Percentiles rank a stretch among this genome's conserved stretches.
phyloP scores from a whole-genome alignment of 2,888 invertebrate genomes.

The Lithosia quadra region DNA sequence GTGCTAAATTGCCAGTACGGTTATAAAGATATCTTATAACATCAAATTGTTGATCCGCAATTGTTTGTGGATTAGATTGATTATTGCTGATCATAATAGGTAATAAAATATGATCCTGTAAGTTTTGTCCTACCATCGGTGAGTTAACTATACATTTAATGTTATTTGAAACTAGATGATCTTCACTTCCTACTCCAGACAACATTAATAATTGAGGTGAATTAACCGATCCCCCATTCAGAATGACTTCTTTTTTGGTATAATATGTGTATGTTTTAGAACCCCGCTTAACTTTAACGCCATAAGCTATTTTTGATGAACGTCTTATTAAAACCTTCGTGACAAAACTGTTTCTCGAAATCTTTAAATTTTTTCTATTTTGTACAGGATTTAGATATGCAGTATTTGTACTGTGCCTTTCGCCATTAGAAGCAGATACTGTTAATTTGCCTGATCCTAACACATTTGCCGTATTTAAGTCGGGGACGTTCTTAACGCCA shows the following conservation, averaged over 20 bases:
- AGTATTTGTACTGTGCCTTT: slow-evolving; percentile 87
- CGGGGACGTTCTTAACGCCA: slow-evolving; percentile 71
- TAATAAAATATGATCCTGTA: slow-evolving; percentile 83
- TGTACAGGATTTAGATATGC: slow-evolving; percentile 71
- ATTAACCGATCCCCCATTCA: slow-evolving; percentile 81
- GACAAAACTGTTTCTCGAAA: slow-evolving; percentile 57
- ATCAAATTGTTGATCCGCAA: slow-evolving; percentile 61
- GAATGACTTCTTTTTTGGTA: slow-evolving; percentile 77
- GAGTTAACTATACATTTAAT: slow-evolving; percentile 71
- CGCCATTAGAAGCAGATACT: slow-evolving; percentile 79
- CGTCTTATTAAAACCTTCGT: slow-evolving; percentile 32
- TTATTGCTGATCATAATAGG: slow-evolving; percentile 70
- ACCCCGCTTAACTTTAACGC: slow-evolving; percentile 23
- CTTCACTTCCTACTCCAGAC: slow-evolving; percentile 82
- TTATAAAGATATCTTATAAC: slow-evolving; percentile 79
- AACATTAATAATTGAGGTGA: slow-evolving; percentile 83
- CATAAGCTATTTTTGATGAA: slow-evolving; percentile 24
- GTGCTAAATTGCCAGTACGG: slow-evolving; percentile 80
- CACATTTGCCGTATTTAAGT: slow-evolving; percentile 74
- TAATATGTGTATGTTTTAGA: slow-evolving; percentile 10
- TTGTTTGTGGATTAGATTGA: slow-evolving; percentile 55
- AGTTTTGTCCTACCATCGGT: slow-evolving; percentile 81
- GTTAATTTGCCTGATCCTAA: slow-evolving; percentile 81
- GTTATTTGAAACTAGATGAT: slow-evolving; percentile 67
- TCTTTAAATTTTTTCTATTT: slow-evolving; percentile 62